A percentile compares a stretch with the other conserved stretches of the same genome.
These are phyloP conservation scores for Aspidiotus rigidus DNA, from an alignment of 2,888 invertebrate species.

Conservation along the genomic window DNA sequence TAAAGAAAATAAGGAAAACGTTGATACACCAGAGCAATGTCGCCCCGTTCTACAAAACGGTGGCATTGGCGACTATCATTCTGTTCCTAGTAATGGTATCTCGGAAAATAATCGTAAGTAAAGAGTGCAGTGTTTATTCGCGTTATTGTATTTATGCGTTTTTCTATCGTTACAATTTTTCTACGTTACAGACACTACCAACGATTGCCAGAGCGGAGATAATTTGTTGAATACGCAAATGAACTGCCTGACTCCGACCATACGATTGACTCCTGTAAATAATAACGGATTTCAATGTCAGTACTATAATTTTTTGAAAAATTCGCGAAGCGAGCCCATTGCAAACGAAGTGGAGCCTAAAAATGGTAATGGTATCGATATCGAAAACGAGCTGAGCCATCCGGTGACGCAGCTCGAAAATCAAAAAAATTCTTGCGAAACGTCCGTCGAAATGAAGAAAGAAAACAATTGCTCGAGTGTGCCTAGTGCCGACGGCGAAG, in stretches of 20 bases:
- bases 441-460: neutral
- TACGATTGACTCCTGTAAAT: too few relatives aligned
- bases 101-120: too few relatives aligned
- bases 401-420: neutral
- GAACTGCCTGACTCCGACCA: too few relatives aligned
- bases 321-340: too few relatives aligned
- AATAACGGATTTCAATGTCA: too few relatives aligned
- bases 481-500: neutral
- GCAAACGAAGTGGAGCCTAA: neutral
- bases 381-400: neutral
- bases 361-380: neutral
- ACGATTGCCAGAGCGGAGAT: neutral
- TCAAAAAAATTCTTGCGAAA: too few relatives aligned
- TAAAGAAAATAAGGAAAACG: constrained; percentile 21
- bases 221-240: neutral
- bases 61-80: neutral
- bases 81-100: neutral
- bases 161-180: too few relatives aligned
- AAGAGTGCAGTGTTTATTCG: too few relatives aligned
- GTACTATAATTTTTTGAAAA: too few relatives aligned
- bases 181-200: neutral
- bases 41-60: neutral
- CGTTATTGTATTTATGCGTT: too few relatives aligned
- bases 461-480: neutral
- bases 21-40: neutral